Percentiles rank a stretch among this genome's conserved stretches.
These are phyloP conservation scores for Sinohyriopsis cumingii DNA, from an alignment of 2,888 invertebrate genomes.

Conservation along the genomic window DNA sequence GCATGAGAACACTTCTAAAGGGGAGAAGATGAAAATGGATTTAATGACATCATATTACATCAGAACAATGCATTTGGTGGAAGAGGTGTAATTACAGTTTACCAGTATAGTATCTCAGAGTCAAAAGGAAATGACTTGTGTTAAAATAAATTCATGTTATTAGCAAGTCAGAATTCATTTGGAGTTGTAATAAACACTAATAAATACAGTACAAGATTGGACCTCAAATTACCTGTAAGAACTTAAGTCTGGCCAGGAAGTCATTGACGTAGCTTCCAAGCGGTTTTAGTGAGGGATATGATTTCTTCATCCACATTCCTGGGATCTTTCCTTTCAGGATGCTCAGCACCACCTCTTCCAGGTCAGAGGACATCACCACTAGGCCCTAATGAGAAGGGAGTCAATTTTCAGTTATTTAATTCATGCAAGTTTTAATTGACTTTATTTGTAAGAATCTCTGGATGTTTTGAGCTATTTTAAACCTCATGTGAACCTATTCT, in stretches of 20 bases:
- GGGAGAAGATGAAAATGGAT: too few species aligned
- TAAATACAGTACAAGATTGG: not conserved
- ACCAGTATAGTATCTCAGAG: too few species aligned
- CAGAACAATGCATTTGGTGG: too few species aligned
- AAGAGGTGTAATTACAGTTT: too few species aligned
- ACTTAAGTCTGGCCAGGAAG: slow-evolving; percentile 71
- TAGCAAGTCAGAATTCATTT: too few species aligned
- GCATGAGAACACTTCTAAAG: too few species aligned
- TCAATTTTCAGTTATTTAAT: not conserved
- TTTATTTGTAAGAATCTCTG: not conserved
- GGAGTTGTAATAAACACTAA: not conserved
- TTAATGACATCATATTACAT: too few species aligned
- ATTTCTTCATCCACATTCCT: slow-evolving; percentile 72
- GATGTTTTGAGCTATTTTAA: not conserved
- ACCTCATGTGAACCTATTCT: too few species aligned
- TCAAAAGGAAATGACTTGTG: too few species aligned
- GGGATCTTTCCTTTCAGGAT: slow-evolving; percentile 84
- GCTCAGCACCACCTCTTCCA: slow-evolving; percentile 88
- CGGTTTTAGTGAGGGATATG: slow-evolving; percentile 73
- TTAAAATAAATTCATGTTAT: too few species aligned
- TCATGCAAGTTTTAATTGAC: not conserved
- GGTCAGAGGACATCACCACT: slow-evolving; percentile 87
- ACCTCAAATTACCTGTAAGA: slow-evolving; percentile 76
- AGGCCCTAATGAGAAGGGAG: slow-evolving; percentile 77
- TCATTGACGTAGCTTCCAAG: slow-evolving; percentile 72